These are phyloP conservation scores for Empis stercorea DNA, from an alignment of 2,888 invertebrate species.

Conservation along the genomic window DNA sequence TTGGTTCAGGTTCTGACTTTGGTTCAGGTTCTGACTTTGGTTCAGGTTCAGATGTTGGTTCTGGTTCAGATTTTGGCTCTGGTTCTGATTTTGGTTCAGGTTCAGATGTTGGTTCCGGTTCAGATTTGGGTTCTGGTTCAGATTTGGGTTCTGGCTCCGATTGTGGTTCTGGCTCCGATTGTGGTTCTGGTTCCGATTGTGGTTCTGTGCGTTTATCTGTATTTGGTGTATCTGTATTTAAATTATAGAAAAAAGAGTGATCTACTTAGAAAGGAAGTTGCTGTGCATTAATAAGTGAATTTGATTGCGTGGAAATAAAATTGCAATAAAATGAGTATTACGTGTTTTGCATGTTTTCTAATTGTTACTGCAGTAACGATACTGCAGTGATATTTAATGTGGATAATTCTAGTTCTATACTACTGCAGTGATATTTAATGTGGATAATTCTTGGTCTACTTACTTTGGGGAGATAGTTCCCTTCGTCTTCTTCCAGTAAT, in stretches of 20 bases:
- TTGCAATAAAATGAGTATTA: no score
- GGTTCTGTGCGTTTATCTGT: conserved; percentile 23
- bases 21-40: conserved; percentile 28
- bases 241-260: conserved; percentile 6
- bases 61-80: conserved; percentile 23
- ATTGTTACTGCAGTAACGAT: no score
- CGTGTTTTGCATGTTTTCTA: no score
- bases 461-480: conserved; percentile 7
- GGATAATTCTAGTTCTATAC: neutral
- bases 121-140: conserved; percentile 16
- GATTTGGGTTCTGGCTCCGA: conserved; percentile 22
- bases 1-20: conserved; percentile 27
- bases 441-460: neutral
- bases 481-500: conserved; percentile 33
- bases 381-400: no score
- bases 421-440: no score
- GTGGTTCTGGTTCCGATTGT: conserved; percentile 26
- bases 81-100: conserved; percentile 27
- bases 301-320: no score
- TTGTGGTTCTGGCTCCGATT: conserved; percentile 19
- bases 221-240: conserved; percentile 21
- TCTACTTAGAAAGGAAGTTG: neutral
- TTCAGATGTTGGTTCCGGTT: conserved; percentile 22
- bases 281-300: no score
- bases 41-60: conserved; percentile 30